Evolutionary conservation across 2,888 invertebrate genomes (phyloP).

Genomic region (Ptychoptera contaminata): DNA sequence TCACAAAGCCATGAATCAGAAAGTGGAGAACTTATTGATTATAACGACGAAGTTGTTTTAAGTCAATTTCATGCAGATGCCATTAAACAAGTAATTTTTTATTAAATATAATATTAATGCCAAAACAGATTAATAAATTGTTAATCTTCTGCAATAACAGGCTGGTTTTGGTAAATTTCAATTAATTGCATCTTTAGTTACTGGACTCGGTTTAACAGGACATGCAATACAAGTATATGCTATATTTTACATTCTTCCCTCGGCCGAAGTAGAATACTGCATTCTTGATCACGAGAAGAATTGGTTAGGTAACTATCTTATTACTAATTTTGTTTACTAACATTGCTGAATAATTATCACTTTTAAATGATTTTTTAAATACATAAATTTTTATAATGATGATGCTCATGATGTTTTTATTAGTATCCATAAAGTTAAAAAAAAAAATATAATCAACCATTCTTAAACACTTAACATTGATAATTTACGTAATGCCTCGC

Average conservation of each 20-base stretch:
- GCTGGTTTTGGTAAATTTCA: slow-evolving; percentile 58
- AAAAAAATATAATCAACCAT: too few species aligned
- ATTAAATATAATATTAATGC: slow-evolving; percentile 1
- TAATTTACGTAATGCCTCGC: too few species aligned
- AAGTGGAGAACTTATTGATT: slow-evolving; percentile 39
- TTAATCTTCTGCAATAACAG: slow-evolving; percentile 26
- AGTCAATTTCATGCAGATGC: slow-evolving; percentile 68
- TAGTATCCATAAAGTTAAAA: too few species aligned
- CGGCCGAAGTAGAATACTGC: slow-evolving; percentile 62
- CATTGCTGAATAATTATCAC: not conserved
- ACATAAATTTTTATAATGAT: not conserved
- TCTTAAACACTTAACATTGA: too few species aligned
- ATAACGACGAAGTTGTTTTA: slow-evolving; percentile 41
- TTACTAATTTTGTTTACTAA: slow-evolving; percentile 18
- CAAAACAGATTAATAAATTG: slow-evolving; percentile 6
- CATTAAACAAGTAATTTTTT: slow-evolving; percentile 39
- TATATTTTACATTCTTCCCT: slow-evolving; percentile 55
- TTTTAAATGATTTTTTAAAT: not conserved
- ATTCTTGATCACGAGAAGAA: slow-evolving; percentile 54
- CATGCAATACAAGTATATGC: slow-evolving; percentile 53
- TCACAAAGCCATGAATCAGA: slow-evolving; percentile 20
- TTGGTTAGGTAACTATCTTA: slow-evolving; percentile 42
- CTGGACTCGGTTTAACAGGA: slow-evolving; percentile 50
- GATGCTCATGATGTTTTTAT: too few species aligned
- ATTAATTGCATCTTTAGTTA: slow-evolving; percentile 43